phyloP scores from a whole-genome alignment of 2,113 vertebrate species.

The Centropus bengalensis region DNA sequence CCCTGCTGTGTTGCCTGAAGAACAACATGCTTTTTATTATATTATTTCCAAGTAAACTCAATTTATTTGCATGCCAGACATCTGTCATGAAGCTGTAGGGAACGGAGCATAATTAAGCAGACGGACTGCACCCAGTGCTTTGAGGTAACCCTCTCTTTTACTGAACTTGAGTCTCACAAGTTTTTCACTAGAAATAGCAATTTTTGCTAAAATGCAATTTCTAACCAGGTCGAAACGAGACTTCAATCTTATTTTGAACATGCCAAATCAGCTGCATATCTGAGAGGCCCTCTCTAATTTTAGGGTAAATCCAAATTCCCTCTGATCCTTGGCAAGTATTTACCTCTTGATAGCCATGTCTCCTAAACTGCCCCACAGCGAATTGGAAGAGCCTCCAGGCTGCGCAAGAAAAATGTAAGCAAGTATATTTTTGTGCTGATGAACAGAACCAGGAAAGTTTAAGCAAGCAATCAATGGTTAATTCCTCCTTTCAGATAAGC shows the following conservation, averaged over 20 bases:
- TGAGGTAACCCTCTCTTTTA: background rate
- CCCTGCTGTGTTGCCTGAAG: background rate
- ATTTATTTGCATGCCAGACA: background rate
- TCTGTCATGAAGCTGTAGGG: background rate
- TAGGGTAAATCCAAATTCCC: constrained; percentile 12
- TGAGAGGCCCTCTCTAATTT: background rate
- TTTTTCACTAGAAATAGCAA: background rate
- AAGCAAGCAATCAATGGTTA: background rate
- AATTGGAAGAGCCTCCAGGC: background rate
- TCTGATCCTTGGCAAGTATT: constrained; percentile 19
- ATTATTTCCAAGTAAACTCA: background rate
- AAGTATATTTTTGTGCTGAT: background rate
- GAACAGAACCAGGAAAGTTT: background rate
- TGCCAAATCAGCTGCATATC: background rate
- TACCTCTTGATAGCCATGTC: background rate
- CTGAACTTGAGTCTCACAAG: background rate
- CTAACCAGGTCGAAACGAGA: background rate
- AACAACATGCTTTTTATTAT: background rate
- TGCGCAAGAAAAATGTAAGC: background rate
- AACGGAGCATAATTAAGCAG: background rate
- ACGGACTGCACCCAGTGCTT: background rate
- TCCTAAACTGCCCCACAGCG: background rate
- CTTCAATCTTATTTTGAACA: background rate
- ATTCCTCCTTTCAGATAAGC: background rate
- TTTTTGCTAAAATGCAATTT: constrained; percentile 7